Base-by-base conservation (phyloP, 2,797 vertebrate species). In the Naso thynnoides region DNA sequence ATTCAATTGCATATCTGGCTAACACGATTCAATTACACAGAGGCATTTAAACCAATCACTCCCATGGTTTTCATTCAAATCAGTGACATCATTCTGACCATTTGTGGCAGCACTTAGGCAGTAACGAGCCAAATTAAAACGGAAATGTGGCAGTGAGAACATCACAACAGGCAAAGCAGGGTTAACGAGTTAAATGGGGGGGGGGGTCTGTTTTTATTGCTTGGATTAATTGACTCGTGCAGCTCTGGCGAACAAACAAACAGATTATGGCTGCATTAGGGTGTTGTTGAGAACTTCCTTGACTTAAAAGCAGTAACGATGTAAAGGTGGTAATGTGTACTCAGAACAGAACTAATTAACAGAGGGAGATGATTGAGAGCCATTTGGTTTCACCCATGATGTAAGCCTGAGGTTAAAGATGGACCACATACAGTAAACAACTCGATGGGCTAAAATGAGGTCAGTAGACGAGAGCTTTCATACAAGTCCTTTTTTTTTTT, bases 1-100 rank as follows among this genome's bases (percentile, higher is more conserved):
- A 94, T 94, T 93, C 90, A 93, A 93, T 94, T 92, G 89, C 91
- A 93, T 93, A 92, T 93, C 92, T 87, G 90, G 89, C 88, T 91
- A 91, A 92, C 91, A 86, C 86, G 79, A 93, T 93, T 91, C 93
- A 94, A 93, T 93, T 92, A 93, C 89, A 92, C 85, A 65, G 79
- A 90, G 87, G 88, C 88, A 94, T 94, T 94, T 92, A 93, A 91
- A 91, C 89, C 91, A 93, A 93, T 94, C 91, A 89, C 90, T 90
- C 85, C 88, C 91, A 76, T 86, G 90, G 88, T 90, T 86, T 90
- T 93, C 90, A 90, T 91, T 93, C 89, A 88, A 90, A 91, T 92
- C 87, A 86, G 88, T 94, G 92, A 94, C 90, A 93, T 93, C 91
- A 93, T 90, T 93, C 91, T 91, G 85, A 91, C 87, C 89, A 89